A percentile compares a stretch with the other conserved stretches of the same genome.
Conservation (phyloP, 2,797 vertebrate genomes). For the Chaunax sp. region DNA sequence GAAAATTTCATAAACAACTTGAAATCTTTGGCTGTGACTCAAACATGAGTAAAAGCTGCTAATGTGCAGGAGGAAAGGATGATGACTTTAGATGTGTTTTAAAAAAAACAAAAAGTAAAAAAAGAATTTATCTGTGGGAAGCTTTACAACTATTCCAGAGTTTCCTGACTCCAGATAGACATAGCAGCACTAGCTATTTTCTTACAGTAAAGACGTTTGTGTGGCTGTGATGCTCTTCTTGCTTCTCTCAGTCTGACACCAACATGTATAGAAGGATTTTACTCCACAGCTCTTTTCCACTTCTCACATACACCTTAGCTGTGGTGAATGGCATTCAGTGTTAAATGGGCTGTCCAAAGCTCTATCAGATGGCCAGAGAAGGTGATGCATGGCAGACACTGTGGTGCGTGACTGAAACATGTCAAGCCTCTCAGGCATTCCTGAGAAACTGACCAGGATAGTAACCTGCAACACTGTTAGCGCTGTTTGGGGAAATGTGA, state of each 20-base stretch:
- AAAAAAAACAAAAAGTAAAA: not conserved
- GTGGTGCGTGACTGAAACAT: slow-evolving; percentile 59
- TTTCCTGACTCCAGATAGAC: slow-evolving; percentile 4
- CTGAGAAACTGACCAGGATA: slow-evolving; percentile 49
- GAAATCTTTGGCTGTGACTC: not conserved
- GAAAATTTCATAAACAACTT: slow-evolving; percentile 25
- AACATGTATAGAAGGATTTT: not conserved
- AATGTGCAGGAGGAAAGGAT: not conserved
- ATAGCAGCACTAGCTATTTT: slow-evolving; percentile 8
- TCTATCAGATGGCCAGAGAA: slow-evolving; percentile 41
- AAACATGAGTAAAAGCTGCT: not conserved
- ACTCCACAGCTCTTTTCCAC: slow-evolving; percentile 3
- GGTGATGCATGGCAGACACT: slow-evolving; percentile 47
- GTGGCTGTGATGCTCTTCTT: slow-evolving; percentile 14
- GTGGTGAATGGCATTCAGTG: slow-evolving; percentile 31
- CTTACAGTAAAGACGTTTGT: not conserved
- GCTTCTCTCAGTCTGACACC: not conserved
- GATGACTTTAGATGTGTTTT: slow-evolving; percentile 7
- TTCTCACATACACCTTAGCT: slow-evolving; percentile 51
- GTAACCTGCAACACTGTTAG: slow-evolving; percentile 39
- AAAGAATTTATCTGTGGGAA: slow-evolving; percentile 14
- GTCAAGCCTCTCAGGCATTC: slow-evolving; percentile 56
- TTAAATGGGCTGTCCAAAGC: slow-evolving; percentile 21
- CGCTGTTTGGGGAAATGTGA: slow-evolving; percentile 43
- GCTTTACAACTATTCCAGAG: slow-evolving; percentile 2